phyloP scores from a whole-genome alignment of 2,113 vertebrate genomes.

The Australoheros scitulus region DNA sequence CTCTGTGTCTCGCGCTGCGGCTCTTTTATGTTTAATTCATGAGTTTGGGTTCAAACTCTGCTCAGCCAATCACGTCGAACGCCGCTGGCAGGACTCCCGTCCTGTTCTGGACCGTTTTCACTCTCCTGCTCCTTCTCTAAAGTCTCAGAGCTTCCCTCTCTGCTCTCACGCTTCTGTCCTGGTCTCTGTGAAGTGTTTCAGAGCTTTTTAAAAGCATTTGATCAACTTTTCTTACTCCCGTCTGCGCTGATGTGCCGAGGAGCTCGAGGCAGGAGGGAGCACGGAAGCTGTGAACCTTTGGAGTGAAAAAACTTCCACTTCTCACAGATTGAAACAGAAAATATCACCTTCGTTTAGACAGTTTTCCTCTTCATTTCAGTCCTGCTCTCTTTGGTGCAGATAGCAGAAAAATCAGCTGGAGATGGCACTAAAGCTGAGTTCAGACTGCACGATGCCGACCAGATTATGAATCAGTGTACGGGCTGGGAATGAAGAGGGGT shows the following conservation, averaged over 20 bases:
- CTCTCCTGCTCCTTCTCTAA: not conserved
- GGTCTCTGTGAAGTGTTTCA: not conserved
- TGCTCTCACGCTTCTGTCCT: not conserved
- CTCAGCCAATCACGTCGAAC: conserved; percentile 24
- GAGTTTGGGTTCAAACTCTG: conserved; percentile 35
- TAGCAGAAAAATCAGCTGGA: not conserved
- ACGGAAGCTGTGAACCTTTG: not conserved
- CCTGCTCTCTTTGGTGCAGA: not conserved
- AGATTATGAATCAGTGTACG: not conserved
- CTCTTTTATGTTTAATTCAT: conserved; percentile 39
- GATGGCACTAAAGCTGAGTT: not conserved
- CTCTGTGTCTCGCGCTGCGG: not conserved
- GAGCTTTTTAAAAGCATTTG: not conserved
- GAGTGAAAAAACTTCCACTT: not conserved
- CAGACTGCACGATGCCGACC: not conserved
- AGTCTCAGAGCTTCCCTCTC: not conserved
- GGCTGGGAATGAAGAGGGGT: no score
- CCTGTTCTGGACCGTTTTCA: not conserved
- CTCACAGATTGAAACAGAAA: not conserved
- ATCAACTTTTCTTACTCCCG: not conserved
- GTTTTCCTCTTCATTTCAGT: no score
- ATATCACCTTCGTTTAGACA: no score
- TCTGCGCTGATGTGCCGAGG: not conserved
- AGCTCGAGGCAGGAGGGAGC: not conserved
- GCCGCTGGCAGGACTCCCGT: not conserved